Evolutionary conservation across 2,888 invertebrate species (phyloP).

Genomic region (Eristalinus aeneus): DNA sequence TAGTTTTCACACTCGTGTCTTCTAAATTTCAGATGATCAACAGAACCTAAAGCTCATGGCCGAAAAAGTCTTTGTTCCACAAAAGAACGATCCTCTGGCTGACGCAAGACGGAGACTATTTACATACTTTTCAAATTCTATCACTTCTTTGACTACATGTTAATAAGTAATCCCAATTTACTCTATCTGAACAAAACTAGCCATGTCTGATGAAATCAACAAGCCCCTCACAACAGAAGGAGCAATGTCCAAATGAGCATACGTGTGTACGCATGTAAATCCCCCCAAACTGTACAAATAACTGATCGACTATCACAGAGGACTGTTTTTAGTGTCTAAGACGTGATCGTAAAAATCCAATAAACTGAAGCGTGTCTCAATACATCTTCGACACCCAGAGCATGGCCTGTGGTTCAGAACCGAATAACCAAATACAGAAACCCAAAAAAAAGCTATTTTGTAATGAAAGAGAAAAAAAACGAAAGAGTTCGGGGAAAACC

Average conservation of each 20-base stretch:
- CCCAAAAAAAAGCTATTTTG: background rate
- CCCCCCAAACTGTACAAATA: background rate
- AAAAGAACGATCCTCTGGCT: background rate
- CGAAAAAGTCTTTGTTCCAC: background rate
- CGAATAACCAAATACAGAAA: background rate
- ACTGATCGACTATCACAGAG: background rate
- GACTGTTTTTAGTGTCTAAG: background rate
- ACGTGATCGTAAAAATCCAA: constrained; percentile 20
- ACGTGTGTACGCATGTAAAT: background rate
- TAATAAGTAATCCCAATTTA: background rate
- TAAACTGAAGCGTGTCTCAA: constrained; percentile 17
- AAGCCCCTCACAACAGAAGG: background rate
- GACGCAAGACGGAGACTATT: background rate
- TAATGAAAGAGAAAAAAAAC: background rate
- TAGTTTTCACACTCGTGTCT: background rate
- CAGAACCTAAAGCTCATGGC: background rate
- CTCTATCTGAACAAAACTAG: background rate
- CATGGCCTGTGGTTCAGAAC: background rate
- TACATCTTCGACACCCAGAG: too few species aligned
- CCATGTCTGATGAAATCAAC: background rate
- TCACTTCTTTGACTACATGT: background rate
- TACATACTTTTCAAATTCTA: background rate
- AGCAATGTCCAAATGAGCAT: background rate
- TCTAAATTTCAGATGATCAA: background rate
- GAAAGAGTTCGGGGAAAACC: background rate